phyloP scores from a whole-genome alignment of 2,797 vertebrate species.

The Chloroceryle amazona region DNA sequence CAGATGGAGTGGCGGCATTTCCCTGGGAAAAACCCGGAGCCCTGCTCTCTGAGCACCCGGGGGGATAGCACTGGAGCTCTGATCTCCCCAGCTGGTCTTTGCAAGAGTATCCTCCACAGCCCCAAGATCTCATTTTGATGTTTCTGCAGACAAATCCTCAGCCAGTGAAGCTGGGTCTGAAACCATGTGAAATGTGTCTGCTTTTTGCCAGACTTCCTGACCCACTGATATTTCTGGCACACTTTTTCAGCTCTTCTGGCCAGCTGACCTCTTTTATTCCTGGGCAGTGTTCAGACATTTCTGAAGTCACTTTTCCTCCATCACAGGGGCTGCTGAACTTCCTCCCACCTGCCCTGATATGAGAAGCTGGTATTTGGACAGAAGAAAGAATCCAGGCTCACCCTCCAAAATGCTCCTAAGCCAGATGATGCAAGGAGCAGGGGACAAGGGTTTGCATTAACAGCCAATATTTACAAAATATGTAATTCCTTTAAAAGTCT shows the following conservation, averaged over 20 bases:
- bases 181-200: neutral
- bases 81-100: neutral
- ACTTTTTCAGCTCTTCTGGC: neutral
- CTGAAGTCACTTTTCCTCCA: neutral
- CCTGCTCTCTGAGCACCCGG: accelerated
- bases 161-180: neutral
- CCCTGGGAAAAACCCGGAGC: neutral
- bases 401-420: neutral
- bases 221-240: neutral
- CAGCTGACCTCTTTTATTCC: neutral
- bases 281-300: neutral
- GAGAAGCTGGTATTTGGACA: neutral
- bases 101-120: neutral
- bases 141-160: neutral
- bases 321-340: neutral
- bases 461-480: neutral
- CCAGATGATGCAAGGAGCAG: neutral
- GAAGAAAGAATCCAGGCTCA: neutral
- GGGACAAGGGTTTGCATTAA: neutral
- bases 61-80: neutral
- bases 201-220: neutral
- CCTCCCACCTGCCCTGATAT: neutral
- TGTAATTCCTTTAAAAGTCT: neutral
- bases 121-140: neutral
- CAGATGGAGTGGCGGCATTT: neutral